Evolutionary conservation across 2,888 invertebrate genomes (phyloP).

Genomic region (Lysandra coridon): DNA sequence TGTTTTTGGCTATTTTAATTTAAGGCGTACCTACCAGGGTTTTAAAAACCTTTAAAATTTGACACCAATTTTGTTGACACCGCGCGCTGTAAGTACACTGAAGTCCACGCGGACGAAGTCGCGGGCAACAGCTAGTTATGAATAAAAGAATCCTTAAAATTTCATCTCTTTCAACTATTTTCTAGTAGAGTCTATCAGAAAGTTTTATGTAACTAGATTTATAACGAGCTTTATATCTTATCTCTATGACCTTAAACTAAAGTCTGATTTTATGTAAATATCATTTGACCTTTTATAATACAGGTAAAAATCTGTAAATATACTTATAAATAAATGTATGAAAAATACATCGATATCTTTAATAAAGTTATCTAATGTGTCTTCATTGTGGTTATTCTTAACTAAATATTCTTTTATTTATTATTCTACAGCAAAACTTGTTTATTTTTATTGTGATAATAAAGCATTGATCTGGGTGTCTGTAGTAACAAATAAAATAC

Average conservation of each 20-base stretch:
- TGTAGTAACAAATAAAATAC: too few species aligned
- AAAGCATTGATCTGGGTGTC: too few species aligned
- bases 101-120: too few species aligned
- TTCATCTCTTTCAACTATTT: not conserved
- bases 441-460: too few species aligned
- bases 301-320: constrained; percentile 1
- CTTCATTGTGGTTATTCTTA: not conserved
- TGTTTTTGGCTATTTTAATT: too few species aligned
- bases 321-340: not conserved
- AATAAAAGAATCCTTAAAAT: not conserved
- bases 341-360: not conserved
- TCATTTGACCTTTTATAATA: constrained; percentile 6
- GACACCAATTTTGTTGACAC: too few species aligned
- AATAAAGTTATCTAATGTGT: not conserved
- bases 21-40: too few species aligned
- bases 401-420: not conserved
- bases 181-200: not conserved
- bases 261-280: constrained; percentile 30
- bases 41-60: too few species aligned
- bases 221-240: constrained; percentile 18
- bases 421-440: too few species aligned
- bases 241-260: constrained; percentile 25
- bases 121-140: too few species aligned
- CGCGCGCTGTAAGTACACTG: too few species aligned
- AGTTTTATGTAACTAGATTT: constrained; percentile 15